A percentile compares a stretch with the other conserved stretches of the same genome.
Conservation (phyloP, 2,888 invertebrate genomes). For the Rotaria magnacalcarata region DNA sequence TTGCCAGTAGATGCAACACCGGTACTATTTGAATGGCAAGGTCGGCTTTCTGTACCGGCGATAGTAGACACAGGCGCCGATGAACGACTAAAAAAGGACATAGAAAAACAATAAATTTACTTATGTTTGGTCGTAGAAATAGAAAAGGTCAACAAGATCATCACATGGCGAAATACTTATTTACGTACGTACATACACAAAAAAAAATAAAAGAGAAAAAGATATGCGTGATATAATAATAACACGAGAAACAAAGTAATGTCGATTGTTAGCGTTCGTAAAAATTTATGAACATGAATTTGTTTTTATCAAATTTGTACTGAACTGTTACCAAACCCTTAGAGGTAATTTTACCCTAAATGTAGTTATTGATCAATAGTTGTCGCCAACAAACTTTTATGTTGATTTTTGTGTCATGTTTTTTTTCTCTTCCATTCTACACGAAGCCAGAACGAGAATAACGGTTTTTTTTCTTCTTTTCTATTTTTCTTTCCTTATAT, state of each 20-base stretch:
- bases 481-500: neutral
- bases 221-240: neutral
- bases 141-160: neutral
- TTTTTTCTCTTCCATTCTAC: neutral
- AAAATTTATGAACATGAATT: neutral
- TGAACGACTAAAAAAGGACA: neutral
- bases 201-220: neutral
- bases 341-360: neutral
- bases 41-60: neutral
- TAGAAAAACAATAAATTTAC: neutral
- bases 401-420: neutral
- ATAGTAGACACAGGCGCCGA: neutral
- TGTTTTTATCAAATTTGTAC: neutral
- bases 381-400: neutral
- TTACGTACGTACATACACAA: neutral
- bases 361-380: neutral
- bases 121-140: neutral
- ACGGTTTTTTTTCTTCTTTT: neutral
- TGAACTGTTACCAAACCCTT: neutral
- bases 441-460: neutral
- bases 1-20: neutral
- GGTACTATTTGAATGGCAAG: neutral
- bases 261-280: neutral
- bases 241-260: neutral
- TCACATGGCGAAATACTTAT: neutral